phyloP scores from a whole-genome alignment of 2,113 vertebrate genomes.

The Corythornis madagascariensis region DNA sequence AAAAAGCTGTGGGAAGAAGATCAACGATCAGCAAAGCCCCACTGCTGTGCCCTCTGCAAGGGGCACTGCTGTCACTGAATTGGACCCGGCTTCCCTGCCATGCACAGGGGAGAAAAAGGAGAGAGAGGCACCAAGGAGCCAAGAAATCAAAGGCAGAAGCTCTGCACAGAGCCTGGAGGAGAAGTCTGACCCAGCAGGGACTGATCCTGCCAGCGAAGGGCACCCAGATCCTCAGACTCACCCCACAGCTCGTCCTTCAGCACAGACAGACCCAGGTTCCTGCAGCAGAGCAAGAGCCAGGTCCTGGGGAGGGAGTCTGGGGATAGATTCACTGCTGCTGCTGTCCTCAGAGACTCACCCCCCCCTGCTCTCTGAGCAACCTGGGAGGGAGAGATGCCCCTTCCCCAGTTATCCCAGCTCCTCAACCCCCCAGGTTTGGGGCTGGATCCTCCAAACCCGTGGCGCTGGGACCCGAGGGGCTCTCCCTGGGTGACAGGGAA shows the following conservation, averaged over 20 bases:
- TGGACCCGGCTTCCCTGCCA: neutral
- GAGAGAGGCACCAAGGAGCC: neutral
- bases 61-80: fast-evolving
- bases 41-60: neutral
- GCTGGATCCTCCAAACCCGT: neutral
- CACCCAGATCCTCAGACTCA: too few species aligned
- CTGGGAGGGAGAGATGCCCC: slow-evolving; percentile 34
- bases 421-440: neutral
- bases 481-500: neutral
- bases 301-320: slow-evolving; percentile 47
- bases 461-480: fast-evolving
- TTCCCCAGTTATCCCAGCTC: neutral
- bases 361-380: slow-evolving; percentile 73
- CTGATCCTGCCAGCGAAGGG: neutral
- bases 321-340: neutral
- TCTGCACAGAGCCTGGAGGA: neutral
- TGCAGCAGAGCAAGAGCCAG: slow-evolving; percentile 72
- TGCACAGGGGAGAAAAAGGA: neutral
- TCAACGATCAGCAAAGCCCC: neutral
- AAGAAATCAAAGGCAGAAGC: fast-evolving
- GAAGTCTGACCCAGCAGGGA: neutral
- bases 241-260: neutral
- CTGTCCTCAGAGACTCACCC: slow-evolving; percentile 61
- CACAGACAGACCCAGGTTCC: slow-evolving; percentile 37
- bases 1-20: neutral